Evolutionary conservation across 2,888 invertebrate species (phyloP).

Genomic region (Pegoplata infirma): DNA sequence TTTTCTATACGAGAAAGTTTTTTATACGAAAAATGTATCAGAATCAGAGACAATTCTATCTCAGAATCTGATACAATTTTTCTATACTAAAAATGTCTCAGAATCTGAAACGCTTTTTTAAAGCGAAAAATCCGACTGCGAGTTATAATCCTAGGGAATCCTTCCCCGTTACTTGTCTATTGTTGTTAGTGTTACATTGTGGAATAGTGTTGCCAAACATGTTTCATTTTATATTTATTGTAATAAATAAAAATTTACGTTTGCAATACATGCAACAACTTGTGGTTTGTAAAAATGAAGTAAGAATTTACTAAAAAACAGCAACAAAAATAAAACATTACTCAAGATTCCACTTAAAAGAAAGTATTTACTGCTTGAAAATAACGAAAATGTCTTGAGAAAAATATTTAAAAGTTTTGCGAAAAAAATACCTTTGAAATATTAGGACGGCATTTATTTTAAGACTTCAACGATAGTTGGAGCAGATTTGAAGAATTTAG

Average conservation of each 20-base stretch:
- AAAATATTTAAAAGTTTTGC: constrained; percentile 17
- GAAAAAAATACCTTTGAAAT: not conserved
- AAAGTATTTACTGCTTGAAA: constrained; percentile 45
- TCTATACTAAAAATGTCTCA: too few relatives aligned
- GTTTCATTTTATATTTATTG: constrained; percentile 59
- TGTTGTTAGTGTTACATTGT: constrained; percentile 45
- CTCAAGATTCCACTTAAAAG: constrained; percentile 41
- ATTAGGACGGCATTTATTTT: not conserved
- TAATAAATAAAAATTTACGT: constrained; percentile 62
- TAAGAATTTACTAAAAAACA: not conserved
- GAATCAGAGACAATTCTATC: too few relatives aligned
- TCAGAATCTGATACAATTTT: too few relatives aligned
- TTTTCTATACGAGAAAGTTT: too few relatives aligned
- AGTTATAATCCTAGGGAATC: too few relatives aligned
- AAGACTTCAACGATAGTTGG: too few relatives aligned
- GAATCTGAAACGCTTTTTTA: too few relatives aligned
- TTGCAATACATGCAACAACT: constrained; percentile 59
- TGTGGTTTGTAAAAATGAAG: constrained; percentile 16
- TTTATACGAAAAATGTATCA: too few relatives aligned
- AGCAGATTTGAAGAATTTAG: too few relatives aligned
- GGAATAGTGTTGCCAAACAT: constrained; percentile 59
- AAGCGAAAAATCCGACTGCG: too few relatives aligned
- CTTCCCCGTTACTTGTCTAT: constrained; percentile 42
- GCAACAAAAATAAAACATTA: constrained; percentile 24
- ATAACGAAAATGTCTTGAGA: not conserved